These are phyloP conservation scores for Phenganax marumi DNA, from an alignment of 92 coral and sea anemone species.

Conservation along the genomic window DNA sequence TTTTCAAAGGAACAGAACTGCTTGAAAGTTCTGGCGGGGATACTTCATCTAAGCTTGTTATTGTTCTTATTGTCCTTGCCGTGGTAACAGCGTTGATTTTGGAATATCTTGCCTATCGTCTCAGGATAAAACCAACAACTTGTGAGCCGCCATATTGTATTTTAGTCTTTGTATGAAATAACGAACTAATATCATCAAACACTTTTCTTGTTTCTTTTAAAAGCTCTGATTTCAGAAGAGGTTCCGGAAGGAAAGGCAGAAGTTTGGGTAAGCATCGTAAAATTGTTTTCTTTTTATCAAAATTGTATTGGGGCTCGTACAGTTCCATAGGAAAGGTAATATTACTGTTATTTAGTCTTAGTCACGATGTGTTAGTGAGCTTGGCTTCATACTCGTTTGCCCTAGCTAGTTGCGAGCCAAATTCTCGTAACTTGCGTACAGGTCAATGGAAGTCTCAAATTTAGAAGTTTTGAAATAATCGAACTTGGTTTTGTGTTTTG, in stretches of 20 bases:
- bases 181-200: background rate
- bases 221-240: no score
- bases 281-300: no score
- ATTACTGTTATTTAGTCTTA: background rate
- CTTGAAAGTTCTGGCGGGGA: conserved; percentile 21
- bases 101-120: conserved; percentile 34
- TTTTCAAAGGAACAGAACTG: conserved; percentile 33
- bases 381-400: no score
- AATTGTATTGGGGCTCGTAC: no score
- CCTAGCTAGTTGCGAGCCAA: no score
- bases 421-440: background rate
- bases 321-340: background rate
- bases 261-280: no score
- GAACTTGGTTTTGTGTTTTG: background rate
- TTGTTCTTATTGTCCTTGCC: conserved; percentile 36
- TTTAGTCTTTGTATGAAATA: background rate
- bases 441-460: background rate
- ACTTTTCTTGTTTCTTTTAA: background rate
- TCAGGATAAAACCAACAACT: conserved; percentile 1
- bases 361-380: no score
- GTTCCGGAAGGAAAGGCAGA: no score
- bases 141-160: background rate
- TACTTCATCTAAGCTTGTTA: background rate
- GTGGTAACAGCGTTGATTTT: conserved; percentile 26
- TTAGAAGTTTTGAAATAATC: background rate